Base-by-base conservation (phyloP, 1,140 invertebrate genomes). In the Bradysia coprophila region DNA sequence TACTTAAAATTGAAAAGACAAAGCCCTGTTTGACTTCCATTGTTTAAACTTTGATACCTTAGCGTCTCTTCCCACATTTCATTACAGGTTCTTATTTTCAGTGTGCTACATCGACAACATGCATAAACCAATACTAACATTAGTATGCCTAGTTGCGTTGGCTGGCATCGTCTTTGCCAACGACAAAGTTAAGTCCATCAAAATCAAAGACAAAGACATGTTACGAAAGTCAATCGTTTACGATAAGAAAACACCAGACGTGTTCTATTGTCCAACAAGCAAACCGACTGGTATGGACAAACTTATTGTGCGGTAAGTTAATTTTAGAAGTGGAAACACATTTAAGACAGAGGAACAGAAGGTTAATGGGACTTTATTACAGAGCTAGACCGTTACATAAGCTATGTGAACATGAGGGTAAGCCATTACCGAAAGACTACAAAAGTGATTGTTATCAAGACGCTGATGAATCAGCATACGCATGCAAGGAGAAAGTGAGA, bases 401-500 rank as follows among this genome's bases (percentile, higher is more conserved):
- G 55, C 63, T 87, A 1, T 87, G 81, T 49, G 79, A 87, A 62
- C 80, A 74, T 50, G 75, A 78, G 51, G 81, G 80, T 11, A 68
- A 68, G 42, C 64, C 69, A 18, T 59, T 82, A 41, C 81, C 81
- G 0, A 68, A 72, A 43, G 75, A 81, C 50, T 81, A 83, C 62
- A 80, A 80, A 55, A 77, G 76, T 24, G 82, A 85, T 52, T 86
- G 82, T 51, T 86, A 82, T 58, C 75, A 81, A 54, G 78, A 86
- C 55, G 72, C 84, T 9, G 81, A 86, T 52, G 81, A 86, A 59
- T 74, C 74, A 13, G 76, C 79, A 40, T 85, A 76, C 52, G 82
- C 80, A 11, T 86, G 82, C 61, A 81, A 82, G 56, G 82, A 86
- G 56, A 85, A 85, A 57, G 74, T 79, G 49, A 65, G 81, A 54